A percentile compares a stretch with the other conserved stretches of the same genome.
phyloP scores from a whole-genome alignment of 2,797 vertebrate genomes.

The Pseudotriccus pelzelni region DNA sequence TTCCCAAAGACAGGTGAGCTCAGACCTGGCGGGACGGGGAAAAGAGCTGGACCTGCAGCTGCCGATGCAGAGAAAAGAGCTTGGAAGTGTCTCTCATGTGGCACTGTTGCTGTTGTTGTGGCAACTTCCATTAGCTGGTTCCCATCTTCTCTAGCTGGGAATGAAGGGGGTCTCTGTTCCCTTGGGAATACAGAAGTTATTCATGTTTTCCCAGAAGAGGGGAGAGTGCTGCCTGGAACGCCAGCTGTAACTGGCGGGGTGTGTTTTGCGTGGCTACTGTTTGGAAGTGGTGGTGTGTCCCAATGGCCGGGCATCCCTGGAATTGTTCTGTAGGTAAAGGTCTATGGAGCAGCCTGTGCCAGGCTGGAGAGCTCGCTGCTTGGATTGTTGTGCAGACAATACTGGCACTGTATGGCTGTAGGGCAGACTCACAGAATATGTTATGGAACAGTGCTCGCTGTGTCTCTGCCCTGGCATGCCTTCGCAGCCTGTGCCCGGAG shows the following conservation, averaged over 20 bases:
- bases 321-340: constrained; percentile 40
- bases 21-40: not conserved
- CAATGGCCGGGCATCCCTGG: not conserved
- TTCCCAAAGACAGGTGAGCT: not conserved
- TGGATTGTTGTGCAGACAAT: constrained; percentile 63
- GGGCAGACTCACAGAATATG: constrained; percentile 27
- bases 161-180: constrained; percentile 36
- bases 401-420: constrained; percentile 53
- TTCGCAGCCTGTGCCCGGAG: constrained; percentile 48
- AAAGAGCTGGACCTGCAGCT: not conserved
- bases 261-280: not conserved
- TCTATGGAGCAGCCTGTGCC: constrained; percentile 40
- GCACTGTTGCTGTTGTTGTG: not conserved
- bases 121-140: not conserved
- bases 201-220: constrained; percentile 3
- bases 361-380: constrained; percentile 39
- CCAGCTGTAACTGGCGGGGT: not conserved
- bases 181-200: constrained; percentile 17
- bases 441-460: constrained; percentile 67
- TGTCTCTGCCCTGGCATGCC: constrained; percentile 69
- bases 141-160: not conserved
- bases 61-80: not conserved
- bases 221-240: not conserved
- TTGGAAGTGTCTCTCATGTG: not conserved
- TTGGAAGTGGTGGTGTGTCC: not conserved